These are phyloP conservation scores for Temnothorax unifasciatus DNA, from an alignment of 2,888 invertebrate genomes.

Conservation along the genomic window DNA sequence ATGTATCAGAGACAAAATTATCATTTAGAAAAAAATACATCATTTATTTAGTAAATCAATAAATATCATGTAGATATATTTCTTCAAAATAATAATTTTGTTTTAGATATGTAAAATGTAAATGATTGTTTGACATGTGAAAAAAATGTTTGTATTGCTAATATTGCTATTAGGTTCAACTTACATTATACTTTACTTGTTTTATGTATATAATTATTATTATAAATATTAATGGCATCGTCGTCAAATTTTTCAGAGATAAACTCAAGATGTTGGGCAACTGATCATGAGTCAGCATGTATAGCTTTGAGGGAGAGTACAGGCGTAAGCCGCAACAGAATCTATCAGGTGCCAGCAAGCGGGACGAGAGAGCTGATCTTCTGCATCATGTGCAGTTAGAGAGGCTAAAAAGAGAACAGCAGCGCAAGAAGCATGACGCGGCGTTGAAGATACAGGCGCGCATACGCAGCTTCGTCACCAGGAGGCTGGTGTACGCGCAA, in stretches of 20 bases:
- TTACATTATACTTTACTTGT: background rate
- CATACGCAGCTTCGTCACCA: conserved; percentile 91
- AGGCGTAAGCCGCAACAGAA: conserved; percentile 95
- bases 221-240: background rate
- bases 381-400: conserved; percentile 94
- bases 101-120: background rate
- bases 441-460: conserved; percentile 94
- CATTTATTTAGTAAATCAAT: too few species aligned
- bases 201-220: background rate
- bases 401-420: conserved; percentile 94
- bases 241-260: conserved; percentile 32
- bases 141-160: background rate
- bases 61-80: too few species aligned
- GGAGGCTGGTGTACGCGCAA: conserved; percentile 90
- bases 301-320: conserved; percentile 96
- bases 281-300: conserved; percentile 84
- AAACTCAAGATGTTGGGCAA: conserved; percentile 41
- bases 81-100: background rate
- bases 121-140: background rate
- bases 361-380: conserved; percentile 91
- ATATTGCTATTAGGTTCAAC: background rate
- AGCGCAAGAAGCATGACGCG: conserved; percentile 91
- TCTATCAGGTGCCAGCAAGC: conserved; percentile 94
- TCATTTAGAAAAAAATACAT: background rate
- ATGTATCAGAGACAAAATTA: background rate